These are phyloP conservation scores for Rhea americana DNA, from an alignment of 2,113 vertebrate genomes.

Conservation along the genomic window DNA sequence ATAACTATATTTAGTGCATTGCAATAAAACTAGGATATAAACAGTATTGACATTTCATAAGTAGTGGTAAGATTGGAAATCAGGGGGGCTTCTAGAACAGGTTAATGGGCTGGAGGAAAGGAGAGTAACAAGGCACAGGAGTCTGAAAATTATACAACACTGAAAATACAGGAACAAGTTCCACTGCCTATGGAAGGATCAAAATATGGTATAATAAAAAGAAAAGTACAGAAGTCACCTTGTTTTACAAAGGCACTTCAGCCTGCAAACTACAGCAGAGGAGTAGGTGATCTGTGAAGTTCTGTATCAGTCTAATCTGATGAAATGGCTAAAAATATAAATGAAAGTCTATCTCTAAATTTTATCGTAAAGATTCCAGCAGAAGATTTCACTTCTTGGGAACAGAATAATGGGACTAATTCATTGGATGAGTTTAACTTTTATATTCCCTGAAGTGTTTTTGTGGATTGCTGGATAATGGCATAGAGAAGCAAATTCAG, in stretches of 20 bases:
- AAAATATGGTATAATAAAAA: neutral
- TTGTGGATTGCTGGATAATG: neutral
- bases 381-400: neutral
- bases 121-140: neutral
- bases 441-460: neutral
- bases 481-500: neutral
- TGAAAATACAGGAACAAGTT: neutral
- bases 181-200: neutral
- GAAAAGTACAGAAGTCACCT: neutral
- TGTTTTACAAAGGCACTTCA: neutral
- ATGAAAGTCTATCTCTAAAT: neutral
- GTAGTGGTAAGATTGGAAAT: neutral
- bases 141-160: neutral
- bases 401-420: constrained; percentile 37
- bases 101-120: neutral
- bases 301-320: constrained; percentile 2
- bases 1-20: neutral
- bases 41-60: neutral
- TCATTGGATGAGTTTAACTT: neutral
- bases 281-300: neutral
- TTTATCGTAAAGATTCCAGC: constrained; percentile 14
- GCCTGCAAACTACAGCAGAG: neutral
- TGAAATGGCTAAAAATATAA: constrained; percentile 38
- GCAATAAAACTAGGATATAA: neutral
- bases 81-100: neutral